Conservation (phyloP, 2,888 invertebrate species). For the Allophyes oxyacanthae region DNA sequence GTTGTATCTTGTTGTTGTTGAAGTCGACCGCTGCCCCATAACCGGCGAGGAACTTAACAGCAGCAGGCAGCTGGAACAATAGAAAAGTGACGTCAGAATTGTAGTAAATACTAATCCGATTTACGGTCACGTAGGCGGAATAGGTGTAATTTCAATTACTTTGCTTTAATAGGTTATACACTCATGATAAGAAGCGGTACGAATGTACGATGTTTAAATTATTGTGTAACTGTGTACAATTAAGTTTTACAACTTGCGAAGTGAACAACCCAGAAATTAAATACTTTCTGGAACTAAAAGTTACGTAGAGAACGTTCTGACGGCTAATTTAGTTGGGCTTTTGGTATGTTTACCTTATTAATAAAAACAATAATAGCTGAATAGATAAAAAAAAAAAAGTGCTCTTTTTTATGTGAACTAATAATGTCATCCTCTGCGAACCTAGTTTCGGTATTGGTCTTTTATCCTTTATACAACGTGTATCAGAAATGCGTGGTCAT, state of each 20-base stretch:
- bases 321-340: no score
- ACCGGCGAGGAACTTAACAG: constrained; percentile 80
- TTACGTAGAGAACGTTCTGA: no score
- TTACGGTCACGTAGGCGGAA: constrained; percentile 59
- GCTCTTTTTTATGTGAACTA: background rate
- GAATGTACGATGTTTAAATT: constrained; percentile 26
- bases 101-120: constrained; percentile 49
- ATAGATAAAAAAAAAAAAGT: background rate
- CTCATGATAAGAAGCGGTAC: constrained; percentile 35
- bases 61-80: constrained; percentile 85
- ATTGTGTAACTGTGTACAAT: constrained; percentile 36
- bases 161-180: constrained; percentile 38
- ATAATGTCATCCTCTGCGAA: background rate
- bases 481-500: no score
- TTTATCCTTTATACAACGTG: no score
- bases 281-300: constrained; percentile 3
- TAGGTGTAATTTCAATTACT: constrained; percentile 50
- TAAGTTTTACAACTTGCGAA: constrained; percentile 23
- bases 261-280: constrained; percentile 8
- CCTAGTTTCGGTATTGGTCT: no score
- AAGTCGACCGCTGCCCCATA: constrained; percentile 85
- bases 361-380: background rate
- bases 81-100: constrained; percentile 65
- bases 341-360: constrained; percentile 1
- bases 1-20: constrained; percentile 54